Percentiles rank a stretch among this genome's conserved stretches.
These are phyloP conservation scores for Rhinolophus ferrumequinum DNA, from an alignment of 2,113 vertebrate species.

Conservation along the genomic window DNA sequence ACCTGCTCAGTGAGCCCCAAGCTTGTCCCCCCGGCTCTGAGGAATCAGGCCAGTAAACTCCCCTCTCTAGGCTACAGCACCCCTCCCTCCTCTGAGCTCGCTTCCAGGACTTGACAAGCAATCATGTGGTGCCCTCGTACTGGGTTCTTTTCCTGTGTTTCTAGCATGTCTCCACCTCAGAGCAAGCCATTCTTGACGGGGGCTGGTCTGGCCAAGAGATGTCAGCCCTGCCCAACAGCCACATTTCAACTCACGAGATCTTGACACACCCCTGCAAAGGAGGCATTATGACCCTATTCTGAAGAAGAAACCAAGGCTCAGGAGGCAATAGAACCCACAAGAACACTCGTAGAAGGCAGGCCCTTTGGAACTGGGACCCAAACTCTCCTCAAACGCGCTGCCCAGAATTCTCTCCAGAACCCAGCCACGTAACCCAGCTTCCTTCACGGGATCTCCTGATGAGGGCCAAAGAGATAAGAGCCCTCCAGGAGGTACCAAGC, in stretches of 20 bases:
- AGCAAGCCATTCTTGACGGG: background rate
- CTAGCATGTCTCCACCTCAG: background rate
- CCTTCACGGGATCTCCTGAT: background rate
- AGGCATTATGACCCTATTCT: background rate
- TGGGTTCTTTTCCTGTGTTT: background rate
- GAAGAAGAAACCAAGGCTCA: background rate
- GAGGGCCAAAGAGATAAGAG: background rate
- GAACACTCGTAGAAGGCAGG: background rate
- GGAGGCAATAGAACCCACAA: background rate
- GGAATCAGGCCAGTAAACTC: background rate
- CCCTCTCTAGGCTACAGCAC: background rate
- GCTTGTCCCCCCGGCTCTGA: background rate
- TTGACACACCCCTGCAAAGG: background rate
- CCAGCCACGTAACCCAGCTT: background rate
- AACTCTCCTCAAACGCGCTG: background rate
- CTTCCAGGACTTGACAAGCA: background rate
- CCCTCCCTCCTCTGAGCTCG: background rate
- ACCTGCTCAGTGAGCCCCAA: background rate
- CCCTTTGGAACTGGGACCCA: background rate
- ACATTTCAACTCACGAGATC: background rate
- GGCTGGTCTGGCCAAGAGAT: background rate
- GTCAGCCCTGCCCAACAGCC: background rate
- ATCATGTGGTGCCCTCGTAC: accelerated
- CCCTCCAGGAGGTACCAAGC: background rate
- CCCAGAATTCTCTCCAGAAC: background rate